Percentiles rank a stretch among this genome's conserved stretches.
Evolutionary conservation across 2,888 invertebrate species (phyloP).

Genomic region (Cotesia congregata): DNA sequence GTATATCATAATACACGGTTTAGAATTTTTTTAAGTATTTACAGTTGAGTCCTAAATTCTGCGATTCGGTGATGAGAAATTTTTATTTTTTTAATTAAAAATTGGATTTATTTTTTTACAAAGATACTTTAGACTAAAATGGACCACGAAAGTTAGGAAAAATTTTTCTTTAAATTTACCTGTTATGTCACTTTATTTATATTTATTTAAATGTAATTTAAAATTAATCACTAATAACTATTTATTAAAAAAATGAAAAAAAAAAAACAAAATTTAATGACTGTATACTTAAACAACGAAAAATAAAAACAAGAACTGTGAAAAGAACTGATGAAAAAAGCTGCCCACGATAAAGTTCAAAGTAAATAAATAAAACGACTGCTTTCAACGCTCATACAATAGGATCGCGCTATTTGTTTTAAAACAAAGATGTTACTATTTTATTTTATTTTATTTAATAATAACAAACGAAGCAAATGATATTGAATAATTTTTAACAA

Average conservation of each 20-base stretch:
- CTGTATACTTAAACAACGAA: not conserved
- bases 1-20: no score
- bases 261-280: not conserved
- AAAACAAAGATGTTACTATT: conserved; percentile 14
- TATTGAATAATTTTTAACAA: conserved; percentile 4
- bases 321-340: conserved; percentile 24
- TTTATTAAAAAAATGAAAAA: not conserved
- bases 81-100: no score
- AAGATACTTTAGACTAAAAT: not conserved
- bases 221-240: no score
- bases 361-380: conserved; percentile 14
- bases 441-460: conserved; percentile 13
- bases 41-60: no score
- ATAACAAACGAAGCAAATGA: not conserved
- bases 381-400: conserved; percentile 21
- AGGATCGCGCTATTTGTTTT: conserved; percentile 8
- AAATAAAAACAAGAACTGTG: conserved; percentile 11
- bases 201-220: no score
- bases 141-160: conserved; percentile 12
- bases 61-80: no score
- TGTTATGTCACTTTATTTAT: no score
- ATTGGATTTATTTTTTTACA: no score
- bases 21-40: no score
- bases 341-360: conserved; percentile 29
- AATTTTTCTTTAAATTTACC: conserved; percentile 27